Conservation (phyloP, 2,113 vertebrate species). For the Alouatta palliata region DNA sequence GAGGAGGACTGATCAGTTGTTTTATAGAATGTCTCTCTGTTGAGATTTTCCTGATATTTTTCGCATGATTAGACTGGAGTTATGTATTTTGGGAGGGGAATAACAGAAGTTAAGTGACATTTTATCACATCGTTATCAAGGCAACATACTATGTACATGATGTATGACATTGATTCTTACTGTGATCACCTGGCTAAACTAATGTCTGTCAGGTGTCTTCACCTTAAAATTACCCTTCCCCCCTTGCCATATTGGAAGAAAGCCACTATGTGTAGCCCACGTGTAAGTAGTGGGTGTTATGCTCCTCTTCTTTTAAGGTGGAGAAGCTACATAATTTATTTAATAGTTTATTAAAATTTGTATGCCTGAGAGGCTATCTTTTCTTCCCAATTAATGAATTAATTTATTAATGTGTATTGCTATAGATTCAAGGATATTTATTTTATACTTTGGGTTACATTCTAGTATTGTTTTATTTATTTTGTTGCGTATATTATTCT, state of each 20-base stretch:
- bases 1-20: neutral
- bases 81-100: neutral
- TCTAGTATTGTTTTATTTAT: neutral
- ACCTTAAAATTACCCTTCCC: neutral
- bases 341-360: neutral
- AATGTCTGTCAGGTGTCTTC: neutral
- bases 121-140: neutral
- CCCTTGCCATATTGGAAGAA: neutral
- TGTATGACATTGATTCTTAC: neutral
- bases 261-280: neutral
- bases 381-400: neutral
- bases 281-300: neutral
- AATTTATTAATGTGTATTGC: neutral
- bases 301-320: neutral
- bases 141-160: neutral
- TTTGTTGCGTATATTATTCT: neutral
- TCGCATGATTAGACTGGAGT: neutral
- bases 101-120: neutral
- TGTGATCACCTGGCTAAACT: neutral
- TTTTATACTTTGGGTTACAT: neutral
- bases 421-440: neutral
- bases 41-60: slow-evolving; percentile 13
- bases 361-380: neutral
- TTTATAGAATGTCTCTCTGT: neutral
- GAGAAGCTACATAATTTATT: neutral